Evolutionary conservation across 1,140 invertebrate species (phyloP).

Genomic region (Cydia fagiglandana): DNA sequence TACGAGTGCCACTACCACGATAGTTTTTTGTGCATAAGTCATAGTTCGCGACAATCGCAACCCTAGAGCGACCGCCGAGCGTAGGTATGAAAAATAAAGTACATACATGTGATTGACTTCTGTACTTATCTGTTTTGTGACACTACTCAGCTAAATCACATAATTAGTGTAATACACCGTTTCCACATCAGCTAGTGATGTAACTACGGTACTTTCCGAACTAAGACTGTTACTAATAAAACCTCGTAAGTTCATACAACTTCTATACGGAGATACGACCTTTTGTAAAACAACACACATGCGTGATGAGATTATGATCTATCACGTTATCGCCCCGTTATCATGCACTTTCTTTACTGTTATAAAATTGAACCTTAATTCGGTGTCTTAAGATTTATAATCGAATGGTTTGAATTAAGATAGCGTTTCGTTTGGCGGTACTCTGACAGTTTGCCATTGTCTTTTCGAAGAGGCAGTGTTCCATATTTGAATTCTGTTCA

Average conservation of each 20-base stretch:
- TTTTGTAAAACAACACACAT: background rate
- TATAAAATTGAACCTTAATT: background rate
- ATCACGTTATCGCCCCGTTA: conserved; percentile 29
- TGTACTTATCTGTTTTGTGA: too few relatives aligned
- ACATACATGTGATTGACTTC: too few relatives aligned
- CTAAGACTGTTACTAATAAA: background rate
- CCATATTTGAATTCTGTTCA: background rate
- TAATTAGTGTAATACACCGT: too few relatives aligned
- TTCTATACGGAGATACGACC: background rate
- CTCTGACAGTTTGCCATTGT: background rate
- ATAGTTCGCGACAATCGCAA: too few relatives aligned
- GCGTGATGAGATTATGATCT: conserved; percentile 29
- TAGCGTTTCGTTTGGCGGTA: background rate
- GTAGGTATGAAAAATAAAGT: too few relatives aligned
- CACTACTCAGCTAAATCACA: too few relatives aligned
- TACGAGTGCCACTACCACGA: too few relatives aligned
- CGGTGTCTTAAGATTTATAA: background rate
- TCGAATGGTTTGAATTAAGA: background rate
- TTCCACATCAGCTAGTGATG: background rate
- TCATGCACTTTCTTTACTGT: conserved; percentile 6
- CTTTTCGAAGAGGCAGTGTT: conserved; percentile 1
- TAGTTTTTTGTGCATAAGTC: too few relatives aligned
- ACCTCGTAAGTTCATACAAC: background rate
- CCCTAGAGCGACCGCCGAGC: too few relatives aligned
- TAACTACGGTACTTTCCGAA: conserved; percentile 4